Base-by-base conservation (phyloP, 2,888 invertebrate genomes). In the Drosophila emarginata region DNA sequence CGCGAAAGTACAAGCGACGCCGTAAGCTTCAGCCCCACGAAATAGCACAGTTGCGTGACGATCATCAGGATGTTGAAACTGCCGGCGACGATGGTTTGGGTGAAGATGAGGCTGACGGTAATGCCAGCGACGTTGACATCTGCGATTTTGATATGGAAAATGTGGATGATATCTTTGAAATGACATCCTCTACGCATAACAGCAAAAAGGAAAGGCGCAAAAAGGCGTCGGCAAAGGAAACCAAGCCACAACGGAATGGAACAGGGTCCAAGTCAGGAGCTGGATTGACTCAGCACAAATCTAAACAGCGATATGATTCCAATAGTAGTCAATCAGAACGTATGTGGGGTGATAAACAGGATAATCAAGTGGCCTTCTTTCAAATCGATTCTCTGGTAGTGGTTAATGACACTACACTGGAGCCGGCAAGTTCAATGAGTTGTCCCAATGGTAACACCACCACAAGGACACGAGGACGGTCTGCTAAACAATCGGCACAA, bases 1-100 rank as follows among this genome's bases (percentile, higher is more conserved):
- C 95, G 0, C 93, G 96, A 1, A 96, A 96, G 87, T 96, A 96
- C 90, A 96, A 96, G 89, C 93, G 96, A 0, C 93, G 96, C 61
- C 94, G 96, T 78, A 96, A 96, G 91, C 87, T 96, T 15, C 96
- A 95, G 89, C 93, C 94, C 0, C 94, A 94, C 78, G 94, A 94
- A 77, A 86, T 93, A 18, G 93, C 93, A 50, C 86, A 93, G 23
- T 79, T 90, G 72, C 90, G 88, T 6, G 79, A 79, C 18, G 90
- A 89, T 61, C 74, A 85, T 39, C 88, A 89, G 71, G 76, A 87
- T 54, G 82, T 80, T 70, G 82, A 80, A 14, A 57, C 39, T 14
- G 51, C 61, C 12, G 68, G 45, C 7, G 72, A 71, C 7, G 69
- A 62, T 5, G 40, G 56, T 7, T 2, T 61, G 6, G n/a, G 18